Evolutionary conservation across 1,140 invertebrate species (phyloP).

Genomic region (Anthonomus grandis): DNA sequence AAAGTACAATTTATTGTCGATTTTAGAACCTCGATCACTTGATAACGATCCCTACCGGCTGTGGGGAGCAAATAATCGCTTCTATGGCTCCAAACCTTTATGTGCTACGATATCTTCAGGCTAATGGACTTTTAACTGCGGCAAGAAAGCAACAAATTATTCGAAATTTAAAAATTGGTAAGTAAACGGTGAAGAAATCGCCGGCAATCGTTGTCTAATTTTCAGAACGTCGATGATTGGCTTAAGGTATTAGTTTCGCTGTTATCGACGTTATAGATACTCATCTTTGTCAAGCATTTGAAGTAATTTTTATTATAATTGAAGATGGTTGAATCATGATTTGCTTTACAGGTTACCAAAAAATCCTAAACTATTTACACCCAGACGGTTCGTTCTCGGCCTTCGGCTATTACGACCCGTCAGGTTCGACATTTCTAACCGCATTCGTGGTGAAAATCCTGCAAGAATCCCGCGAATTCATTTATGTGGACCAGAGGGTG

Average conservation of each 20-base stretch:
- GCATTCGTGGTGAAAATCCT: constrained; percentile 76
- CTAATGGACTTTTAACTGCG: constrained; percentile 50
- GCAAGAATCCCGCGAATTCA: constrained; percentile 59
- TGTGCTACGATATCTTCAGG: constrained; percentile 63
- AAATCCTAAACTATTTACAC: constrained; percentile 68
- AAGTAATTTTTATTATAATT: no score
- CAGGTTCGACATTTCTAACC: constrained; percentile 74
- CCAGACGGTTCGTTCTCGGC: constrained; percentile 75
- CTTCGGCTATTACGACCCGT: constrained; percentile 56
- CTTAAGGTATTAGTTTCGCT: no score
- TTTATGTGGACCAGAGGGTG: constrained; percentile 65
- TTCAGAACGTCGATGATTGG: no score
- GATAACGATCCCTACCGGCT: constrained; percentile 59
- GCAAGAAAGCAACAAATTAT: constrained; percentile 57
- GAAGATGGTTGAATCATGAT: no score
- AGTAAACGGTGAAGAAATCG: not conserved
- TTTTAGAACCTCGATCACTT: constrained; percentile 55
- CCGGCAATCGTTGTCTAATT: constrained; percentile 4
- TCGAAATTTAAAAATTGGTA: constrained; percentile 67
- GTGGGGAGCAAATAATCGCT: constrained; percentile 80
- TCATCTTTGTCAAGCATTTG: no score
- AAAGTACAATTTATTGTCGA: constrained; percentile 1
- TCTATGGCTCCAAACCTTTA: constrained; percentile 72
- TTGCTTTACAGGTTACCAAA: constrained; percentile 66
- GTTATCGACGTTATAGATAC: no score